Percentiles rank a stretch among this genome's conserved stretches.
Evolutionary conservation across 2,797 vertebrate species (phyloP).

Genomic region (Philypnodon macrostomus): DNA sequence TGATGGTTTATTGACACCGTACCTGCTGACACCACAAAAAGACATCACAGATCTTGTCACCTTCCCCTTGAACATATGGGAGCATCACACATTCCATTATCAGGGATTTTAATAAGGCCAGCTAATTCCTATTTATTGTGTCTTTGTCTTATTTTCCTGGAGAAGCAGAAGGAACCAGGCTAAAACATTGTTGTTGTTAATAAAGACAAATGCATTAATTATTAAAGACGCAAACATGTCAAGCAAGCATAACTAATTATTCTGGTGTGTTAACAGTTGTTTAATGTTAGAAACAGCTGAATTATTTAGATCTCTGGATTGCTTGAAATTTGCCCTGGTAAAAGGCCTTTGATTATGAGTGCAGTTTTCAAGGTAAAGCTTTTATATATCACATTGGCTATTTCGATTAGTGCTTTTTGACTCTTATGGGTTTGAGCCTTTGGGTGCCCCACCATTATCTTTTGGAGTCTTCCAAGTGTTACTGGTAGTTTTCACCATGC

Average conservation of each 20-base stretch:
- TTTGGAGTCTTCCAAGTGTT: too few species aligned
- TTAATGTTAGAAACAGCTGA: conserved; percentile 98
- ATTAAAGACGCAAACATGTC: conserved; percentile 99
- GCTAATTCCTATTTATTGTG: conserved; percentile 96
- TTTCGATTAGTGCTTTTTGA: too few species aligned
- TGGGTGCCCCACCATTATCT: too few species aligned
- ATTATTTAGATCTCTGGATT: conserved; percentile 97
- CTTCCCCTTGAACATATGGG: conserved; percentile 51
- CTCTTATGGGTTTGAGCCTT: too few species aligned
- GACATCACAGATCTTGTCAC: conserved; percentile 53
- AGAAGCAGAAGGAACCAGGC: conserved; percentile 87
- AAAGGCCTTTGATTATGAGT: too few species aligned
- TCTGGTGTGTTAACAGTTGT: conserved; percentile 99
- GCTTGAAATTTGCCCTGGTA: conserved; percentile 83
- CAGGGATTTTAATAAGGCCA: conserved; percentile 87
- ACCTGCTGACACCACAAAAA: conserved; percentile 52
- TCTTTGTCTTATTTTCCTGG: conserved; percentile 90
- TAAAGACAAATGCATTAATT: conserved; percentile 99
- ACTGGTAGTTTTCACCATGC: too few species aligned
- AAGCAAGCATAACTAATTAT: conserved; percentile 99
- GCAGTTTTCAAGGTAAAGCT: too few species aligned
- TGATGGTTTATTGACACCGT: conserved; percentile 39
- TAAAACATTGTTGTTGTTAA: conserved; percentile 96
- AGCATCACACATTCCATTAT: conserved; percentile 73
- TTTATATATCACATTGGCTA: too few species aligned